Base-by-base conservation (phyloP, 1,140 invertebrate species). In the Bombus superbus region DNA sequence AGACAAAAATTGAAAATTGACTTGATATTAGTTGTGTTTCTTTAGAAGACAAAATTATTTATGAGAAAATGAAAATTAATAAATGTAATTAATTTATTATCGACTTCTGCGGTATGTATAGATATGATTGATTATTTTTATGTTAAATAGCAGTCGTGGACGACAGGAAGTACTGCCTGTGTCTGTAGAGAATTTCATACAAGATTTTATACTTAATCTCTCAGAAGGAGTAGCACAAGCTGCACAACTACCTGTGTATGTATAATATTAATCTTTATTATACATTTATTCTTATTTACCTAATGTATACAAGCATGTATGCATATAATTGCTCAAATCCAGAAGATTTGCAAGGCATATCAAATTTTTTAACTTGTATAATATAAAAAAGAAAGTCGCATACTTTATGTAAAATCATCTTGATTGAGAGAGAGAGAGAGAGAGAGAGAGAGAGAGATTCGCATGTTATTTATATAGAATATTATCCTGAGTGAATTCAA, bases 181-280 rank as follows among this genome's bases (percentile, higher is more conserved):
- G n/a, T 93, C 95, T 53, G 93, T 96, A 88, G 96, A 96, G 86
- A 95, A 95, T 92, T 91, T 96, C 86, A 94, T 97, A 81, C 96
- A 96, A 83, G 96, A 96, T 86, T 95, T 97, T 82, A 94, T 97
- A 78, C 92, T 96, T 32, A 96, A 96, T 94, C 92, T 96, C 72
- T 93, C 95, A 35, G 94, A 94, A 73, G 88, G 92, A 72, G 88
- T 92, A n/a, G 93, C 93, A 38, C 92, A 94, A 82, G 92, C 91
- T 85, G 90, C 91, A 76, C 94, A 93, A 83, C 89, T 93, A 85
- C 92, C 95, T 76, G 94, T 96, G 95, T 96, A 94, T 89, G 95
- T 95, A 87, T 32, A 72, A 44, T 72, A 22, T 53, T 53, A 73
- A 78, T 64, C 53, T 76, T 84, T 68, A 68, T 68, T 40, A 22